Base-by-base conservation (phyloP, 2,888 invertebrate species). In the Spatulosminthurus flaviceps region DNA sequence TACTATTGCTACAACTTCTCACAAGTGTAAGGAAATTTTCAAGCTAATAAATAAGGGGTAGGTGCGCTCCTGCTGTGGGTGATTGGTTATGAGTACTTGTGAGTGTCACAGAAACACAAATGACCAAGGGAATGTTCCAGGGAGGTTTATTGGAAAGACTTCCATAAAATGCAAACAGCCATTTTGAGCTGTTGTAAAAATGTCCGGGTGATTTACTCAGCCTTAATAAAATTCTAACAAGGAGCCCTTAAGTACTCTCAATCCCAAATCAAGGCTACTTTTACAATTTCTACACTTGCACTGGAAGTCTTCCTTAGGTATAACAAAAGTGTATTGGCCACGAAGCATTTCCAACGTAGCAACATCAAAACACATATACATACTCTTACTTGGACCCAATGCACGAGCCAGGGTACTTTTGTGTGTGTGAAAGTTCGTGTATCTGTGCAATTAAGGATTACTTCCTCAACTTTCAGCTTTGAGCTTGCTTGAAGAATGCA, bases 41-140 rank as follows among this genome's bases (percentile, higher is more conserved):
- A 70, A 51, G 51, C 51, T 60, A 77, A 70, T 70, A 77, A 77
- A 70, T 70, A 77, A 79, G 79, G 81, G 79, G 75, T 72, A 77
- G 75, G 77, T 72, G 51, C 69, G 66, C 67, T 73, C 72, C 66
- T 64, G 77, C 78, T 80, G 80, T 60, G 80, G 77, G 34, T 74
- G 74, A 74, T 74, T 74, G 74, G 74, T 64, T 74, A 74, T 64
- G 74, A 74, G 74, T 74, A 29, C 29, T 64, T 77, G 67, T 67
- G 76, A 77, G 77, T 77, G 70, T 69, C 69, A 77, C 77, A 77
- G 42, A 24, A 70, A 70, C 69, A 77, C 77, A 77, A 77, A 70
- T 77, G 69, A 77, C 69, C 69, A 28, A 70, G 69, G 70, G 77
- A 61, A 70, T 29, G 28, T 34, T 28, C 19, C 70, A 51, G 69